phyloP scores from a whole-genome alignment of 2,797 vertebrate species.

The Spheniscus humboldti region DNA sequence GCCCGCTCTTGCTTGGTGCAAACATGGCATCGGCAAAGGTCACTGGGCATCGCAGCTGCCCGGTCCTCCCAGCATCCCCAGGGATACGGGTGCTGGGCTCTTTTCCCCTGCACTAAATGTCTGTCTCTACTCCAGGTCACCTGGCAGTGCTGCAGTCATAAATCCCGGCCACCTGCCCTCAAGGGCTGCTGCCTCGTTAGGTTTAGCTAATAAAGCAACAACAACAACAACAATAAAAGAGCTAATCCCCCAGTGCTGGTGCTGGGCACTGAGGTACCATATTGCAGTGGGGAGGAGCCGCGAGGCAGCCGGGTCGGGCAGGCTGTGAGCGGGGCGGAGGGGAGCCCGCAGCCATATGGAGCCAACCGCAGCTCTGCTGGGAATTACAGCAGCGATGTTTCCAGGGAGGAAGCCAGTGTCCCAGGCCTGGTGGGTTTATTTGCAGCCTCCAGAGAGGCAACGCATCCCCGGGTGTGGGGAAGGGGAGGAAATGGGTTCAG shows the following conservation, averaged over 20 bases:
- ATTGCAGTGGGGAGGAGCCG: neutral
- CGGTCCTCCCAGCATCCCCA: neutral
- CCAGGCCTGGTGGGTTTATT: neutral
- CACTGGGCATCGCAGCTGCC: neutral
- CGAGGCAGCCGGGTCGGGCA: neutral
- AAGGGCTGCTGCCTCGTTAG: slow-evolving; percentile 23
- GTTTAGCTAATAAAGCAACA: slow-evolving; percentile 51
- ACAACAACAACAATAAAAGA: neutral
- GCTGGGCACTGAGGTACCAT: neutral
- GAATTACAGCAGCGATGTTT: neutral
- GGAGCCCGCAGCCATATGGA: neutral
- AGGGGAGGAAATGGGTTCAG: neutral
- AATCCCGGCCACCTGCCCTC: slow-evolving; percentile 50
- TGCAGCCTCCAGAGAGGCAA: neutral
- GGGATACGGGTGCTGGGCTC: neutral
- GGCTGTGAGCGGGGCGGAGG: accelerated
- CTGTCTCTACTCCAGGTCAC: neutral
- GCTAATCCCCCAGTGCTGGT: neutral
- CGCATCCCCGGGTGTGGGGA: accelerated
- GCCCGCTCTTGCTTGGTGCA: neutral
- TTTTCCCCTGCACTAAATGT: neutral
- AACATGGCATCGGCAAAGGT: neutral
- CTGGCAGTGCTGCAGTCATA: slow-evolving; percentile 1
- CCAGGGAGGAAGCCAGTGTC: neutral
- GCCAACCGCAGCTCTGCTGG: neutral